Evolutionary conservation across 2,113 vertebrate genomes (phyloP).

Genomic region (Channa maculata): DNA sequence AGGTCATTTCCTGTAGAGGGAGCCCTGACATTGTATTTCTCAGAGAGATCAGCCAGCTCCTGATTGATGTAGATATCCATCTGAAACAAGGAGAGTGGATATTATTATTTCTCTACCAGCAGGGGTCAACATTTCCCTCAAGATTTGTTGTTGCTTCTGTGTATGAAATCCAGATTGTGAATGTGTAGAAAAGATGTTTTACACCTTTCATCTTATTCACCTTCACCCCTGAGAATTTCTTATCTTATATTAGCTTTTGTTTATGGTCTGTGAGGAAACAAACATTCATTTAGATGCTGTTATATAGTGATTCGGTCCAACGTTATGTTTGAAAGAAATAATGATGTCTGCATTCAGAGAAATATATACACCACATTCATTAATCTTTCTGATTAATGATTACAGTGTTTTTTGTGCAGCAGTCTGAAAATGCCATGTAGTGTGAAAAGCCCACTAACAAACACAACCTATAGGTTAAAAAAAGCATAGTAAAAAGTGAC

Average conservation of each 20-base stretch:
- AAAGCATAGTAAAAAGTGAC: too few relatives aligned
- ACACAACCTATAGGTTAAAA: not conserved
- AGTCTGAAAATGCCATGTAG: too few relatives aligned
- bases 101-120: not conserved
- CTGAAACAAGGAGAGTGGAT: slow-evolving; percentile 70
- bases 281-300: too few relatives aligned
- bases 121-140: not conserved
- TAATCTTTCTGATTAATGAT: too few relatives aligned
- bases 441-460: too few relatives aligned
- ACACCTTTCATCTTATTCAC: slow-evolving; percentile 92
- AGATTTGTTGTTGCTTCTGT: too few relatives aligned
- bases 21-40: slow-evolving; percentile 95
- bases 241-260: slow-evolving; percentile 97
- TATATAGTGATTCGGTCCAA: too few relatives aligned
- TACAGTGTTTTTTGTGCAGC: too few relatives aligned
- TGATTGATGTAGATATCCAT: slow-evolving; percentile 96
- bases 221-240: slow-evolving; percentile 94
- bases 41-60: slow-evolving; percentile 92
- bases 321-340: too few relatives aligned
- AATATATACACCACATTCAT: too few relatives aligned
- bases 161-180: too few relatives aligned
- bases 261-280: slow-evolving; percentile 86
- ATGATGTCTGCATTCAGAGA: too few relatives aligned
- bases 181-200: not conserved
- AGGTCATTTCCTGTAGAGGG: slow-evolving; percentile 96